These are phyloP conservation scores for Andrena minutula DNA, from an alignment of 2,888 invertebrate species.

Conservation along the genomic window DNA sequence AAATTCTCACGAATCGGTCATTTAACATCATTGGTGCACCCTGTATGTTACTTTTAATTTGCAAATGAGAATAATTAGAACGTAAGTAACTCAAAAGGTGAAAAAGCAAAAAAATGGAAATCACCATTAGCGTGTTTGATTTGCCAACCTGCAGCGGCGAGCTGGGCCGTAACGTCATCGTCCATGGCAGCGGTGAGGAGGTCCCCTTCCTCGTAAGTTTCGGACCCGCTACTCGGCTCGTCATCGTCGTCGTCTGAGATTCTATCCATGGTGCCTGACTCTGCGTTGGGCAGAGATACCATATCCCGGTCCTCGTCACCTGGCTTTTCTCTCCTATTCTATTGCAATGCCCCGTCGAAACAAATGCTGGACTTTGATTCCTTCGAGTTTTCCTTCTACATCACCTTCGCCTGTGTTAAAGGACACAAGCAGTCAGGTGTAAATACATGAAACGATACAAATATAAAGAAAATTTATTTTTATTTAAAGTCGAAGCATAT, in stretches of 20 bases:
- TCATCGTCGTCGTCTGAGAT: slow-evolving; percentile 92
- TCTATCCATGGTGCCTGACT: slow-evolving; percentile 81
- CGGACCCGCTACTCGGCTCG: slow-evolving; percentile 92
- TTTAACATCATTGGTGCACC: slow-evolving; percentile 62
- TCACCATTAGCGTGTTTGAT: slow-evolving; percentile 86
- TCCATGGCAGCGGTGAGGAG: slow-evolving; percentile 94
- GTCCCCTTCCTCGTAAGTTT: slow-evolving; percentile 93
- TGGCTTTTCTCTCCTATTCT: slow-evolving; percentile 49
- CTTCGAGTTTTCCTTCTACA: slow-evolving; percentile 68
- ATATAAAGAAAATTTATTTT: not conserved
- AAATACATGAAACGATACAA: not conserved
- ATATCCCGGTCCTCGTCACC: slow-evolving; percentile 68
- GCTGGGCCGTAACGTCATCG: slow-evolving; percentile 97
- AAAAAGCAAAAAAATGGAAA: slow-evolving; percentile 84
- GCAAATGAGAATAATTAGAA: slow-evolving; percentile 71
- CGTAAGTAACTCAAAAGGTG: slow-evolving; percentile 75
- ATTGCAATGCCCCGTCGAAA: slow-evolving; percentile 69
- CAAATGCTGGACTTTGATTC: slow-evolving; percentile 41
- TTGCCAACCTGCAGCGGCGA: slow-evolving; percentile 96
- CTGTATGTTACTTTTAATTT: slow-evolving; percentile 61
- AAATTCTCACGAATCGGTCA: slow-evolving; percentile 20
- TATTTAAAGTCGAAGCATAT: not conserved
- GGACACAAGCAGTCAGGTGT: not conserved
- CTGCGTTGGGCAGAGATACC: slow-evolving; percentile 81
- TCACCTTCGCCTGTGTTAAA: slow-evolving; percentile 74